Evolutionary conservation across 1,140 invertebrate genomes (phyloP), one percentile per base, ranked within the genome.

Genomic region (Sitophilus oryzae): DNA sequence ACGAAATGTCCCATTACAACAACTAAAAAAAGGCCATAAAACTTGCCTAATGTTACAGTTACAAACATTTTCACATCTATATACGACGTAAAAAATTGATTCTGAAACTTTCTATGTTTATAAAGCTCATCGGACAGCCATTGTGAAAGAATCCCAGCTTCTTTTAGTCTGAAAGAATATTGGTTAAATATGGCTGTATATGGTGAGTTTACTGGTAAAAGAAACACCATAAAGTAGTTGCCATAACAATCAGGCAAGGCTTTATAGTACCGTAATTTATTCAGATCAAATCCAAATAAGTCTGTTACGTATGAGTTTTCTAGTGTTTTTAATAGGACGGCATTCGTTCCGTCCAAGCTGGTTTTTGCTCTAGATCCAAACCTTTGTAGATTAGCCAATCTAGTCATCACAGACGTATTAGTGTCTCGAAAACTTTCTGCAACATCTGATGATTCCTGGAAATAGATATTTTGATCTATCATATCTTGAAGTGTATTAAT

Each of bases 401-500:
- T 30, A 1, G 1, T 25, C 1, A 23, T 8, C 1, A 51, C 11
- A 3, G 20, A 18, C 4, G 16, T 16, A 16, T 38, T 38, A 3
- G 14, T 37, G 8, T 6, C 1, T 37, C n/a, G 25, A 34, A 48
- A 48, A 11, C 21, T 10, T 9, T 47, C 23, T 14, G 15, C 23
- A 16, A 14, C 23, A 41, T 23, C 19, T 11, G 16, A 10, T 43
- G 3, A 4, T 18, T 25, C 36, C 4, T 22, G 11, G 25, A 19
- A 18, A 8, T 41, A 14, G 21, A 52, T 20, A 38, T 36, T 9
- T 46, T 52, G 10, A 15, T 44, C 34, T n/a, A 59, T 46, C 41
- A 59, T 54, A 25, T 59, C 52, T 37, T 59, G 46, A 1, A 59
- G 21, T n/a, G 51, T 59, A 5, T 47, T 52, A 10, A 58, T 53